Conservation (phyloP, 1,140 invertebrate species). For the Leptestheria dahalacensis region DNA sequence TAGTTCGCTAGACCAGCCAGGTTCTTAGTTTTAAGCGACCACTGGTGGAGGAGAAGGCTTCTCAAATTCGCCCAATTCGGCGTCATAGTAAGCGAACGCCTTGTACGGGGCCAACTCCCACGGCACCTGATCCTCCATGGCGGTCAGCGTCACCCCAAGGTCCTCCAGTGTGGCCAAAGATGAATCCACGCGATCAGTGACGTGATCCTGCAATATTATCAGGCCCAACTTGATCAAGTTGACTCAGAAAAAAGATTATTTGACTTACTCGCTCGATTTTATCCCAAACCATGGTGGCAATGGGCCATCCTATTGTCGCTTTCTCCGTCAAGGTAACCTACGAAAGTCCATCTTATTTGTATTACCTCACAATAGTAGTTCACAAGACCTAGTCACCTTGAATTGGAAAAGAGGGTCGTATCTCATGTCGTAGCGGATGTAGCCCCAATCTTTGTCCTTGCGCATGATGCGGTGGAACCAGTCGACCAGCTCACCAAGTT, state of each 20-base stretch:
- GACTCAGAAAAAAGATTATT: background rate
- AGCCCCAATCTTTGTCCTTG: conserved; percentile 46
- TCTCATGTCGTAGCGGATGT: conserved; percentile 48
- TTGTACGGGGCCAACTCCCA: conserved; percentile 56
- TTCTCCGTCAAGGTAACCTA: conserved; percentile 38
- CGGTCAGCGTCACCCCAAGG: conserved; percentile 57
- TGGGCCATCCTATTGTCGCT: conserved; percentile 43
- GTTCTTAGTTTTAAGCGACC: conserved; percentile 10
- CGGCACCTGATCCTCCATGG: conserved; percentile 56
- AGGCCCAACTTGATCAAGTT: too few relatives aligned
- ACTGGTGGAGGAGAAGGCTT: conserved; percentile 41
- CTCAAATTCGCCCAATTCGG: conserved; percentile 56
- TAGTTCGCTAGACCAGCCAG: background rate
- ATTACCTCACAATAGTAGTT: background rate
- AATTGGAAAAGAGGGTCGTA: conserved; percentile 49
- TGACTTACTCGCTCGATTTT: conserved; percentile 54
- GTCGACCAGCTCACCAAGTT: conserved; percentile 58
- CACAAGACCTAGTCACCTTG: conserved; percentile 27
- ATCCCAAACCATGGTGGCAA: conserved; percentile 53
- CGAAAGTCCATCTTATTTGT: background rate
- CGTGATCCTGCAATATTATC: conserved; percentile 43
- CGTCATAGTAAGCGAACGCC: conserved; percentile 49
- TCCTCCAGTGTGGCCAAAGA: conserved; percentile 68
- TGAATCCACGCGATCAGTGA: conserved; percentile 46
- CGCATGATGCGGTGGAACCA: conserved; percentile 58